These are phyloP conservation scores for Epinephelus coioides DNA, from an alignment of 2,797 vertebrate species.

Conservation along the genomic window DNA sequence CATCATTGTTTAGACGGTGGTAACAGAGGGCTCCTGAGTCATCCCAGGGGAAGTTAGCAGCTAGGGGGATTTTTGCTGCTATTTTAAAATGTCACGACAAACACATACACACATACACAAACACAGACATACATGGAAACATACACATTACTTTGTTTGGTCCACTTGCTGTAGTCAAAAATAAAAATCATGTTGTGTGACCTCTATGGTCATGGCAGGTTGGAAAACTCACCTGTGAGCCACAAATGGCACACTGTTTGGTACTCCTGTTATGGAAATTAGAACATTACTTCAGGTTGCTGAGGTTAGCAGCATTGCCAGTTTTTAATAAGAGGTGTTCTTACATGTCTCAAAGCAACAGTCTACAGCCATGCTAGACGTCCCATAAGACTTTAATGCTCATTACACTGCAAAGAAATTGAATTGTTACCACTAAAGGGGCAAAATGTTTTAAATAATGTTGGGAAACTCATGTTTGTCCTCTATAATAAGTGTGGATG, in stretches of 20 bases:
- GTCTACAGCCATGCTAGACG: no score
- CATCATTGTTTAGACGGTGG: conserved; percentile 51
- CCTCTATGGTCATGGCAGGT: background rate
- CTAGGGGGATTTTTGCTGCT: conserved; percentile 71
- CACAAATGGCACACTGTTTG: no score
- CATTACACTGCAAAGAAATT: no score
- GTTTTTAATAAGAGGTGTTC: no score
- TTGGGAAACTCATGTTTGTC: background rate
- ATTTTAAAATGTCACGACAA: conserved; percentile 61
- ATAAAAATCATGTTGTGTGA: background rate
- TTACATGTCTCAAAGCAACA: no score
- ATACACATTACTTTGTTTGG: conserved; percentile 8
- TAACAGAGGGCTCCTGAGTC: conserved; percentile 69
- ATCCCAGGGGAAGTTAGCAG: conserved; percentile 75
- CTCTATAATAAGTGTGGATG: background rate
- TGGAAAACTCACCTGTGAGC: no score
- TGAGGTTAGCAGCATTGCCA: no score
- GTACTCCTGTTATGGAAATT: no score
- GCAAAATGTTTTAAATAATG: background rate
- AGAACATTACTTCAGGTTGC: no score
- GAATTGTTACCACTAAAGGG: no score
- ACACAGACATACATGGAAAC: conserved; percentile 20
- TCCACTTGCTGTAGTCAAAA: background rate
- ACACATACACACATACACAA: conserved; percentile 26
- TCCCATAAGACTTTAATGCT: no score